A percentile compares a stretch with the other conserved stretches of the same genome.
Evolutionary conservation across 2,113 vertebrate genomes (phyloP).

Genomic region (Heterochromis multidens): DNA sequence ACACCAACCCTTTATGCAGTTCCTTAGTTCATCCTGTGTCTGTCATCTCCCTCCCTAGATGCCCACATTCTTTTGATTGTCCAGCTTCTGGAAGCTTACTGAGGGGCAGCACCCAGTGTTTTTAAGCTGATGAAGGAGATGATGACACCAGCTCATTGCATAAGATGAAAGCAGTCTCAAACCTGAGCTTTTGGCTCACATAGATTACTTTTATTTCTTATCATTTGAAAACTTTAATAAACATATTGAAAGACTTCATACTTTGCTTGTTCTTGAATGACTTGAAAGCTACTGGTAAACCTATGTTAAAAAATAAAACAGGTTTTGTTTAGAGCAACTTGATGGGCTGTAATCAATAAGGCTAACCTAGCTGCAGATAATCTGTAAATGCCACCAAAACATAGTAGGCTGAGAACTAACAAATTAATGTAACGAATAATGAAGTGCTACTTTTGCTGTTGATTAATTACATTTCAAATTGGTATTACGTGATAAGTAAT

Average conservation of each 20-base stretch:
- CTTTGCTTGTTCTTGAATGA: not conserved
- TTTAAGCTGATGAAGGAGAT: not conserved
- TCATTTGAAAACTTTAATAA: not conserved
- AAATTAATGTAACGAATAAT: not conserved
- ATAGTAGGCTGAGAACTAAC: too few relatives aligned
- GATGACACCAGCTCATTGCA: not conserved
- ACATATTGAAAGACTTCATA: fast-evolving
- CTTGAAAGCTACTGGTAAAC: too few relatives aligned
- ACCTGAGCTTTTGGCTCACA: too few relatives aligned
- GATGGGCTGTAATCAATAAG: too few relatives aligned
- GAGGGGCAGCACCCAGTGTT: not conserved
- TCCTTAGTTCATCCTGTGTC: not conserved
- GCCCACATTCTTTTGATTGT: not conserved
- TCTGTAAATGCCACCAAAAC: too few relatives aligned
- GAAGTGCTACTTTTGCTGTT: not conserved
- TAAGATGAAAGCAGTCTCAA: too few relatives aligned
- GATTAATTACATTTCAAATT: not conserved
- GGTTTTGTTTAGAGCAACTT: too few relatives aligned
- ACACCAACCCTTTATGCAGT: not conserved
- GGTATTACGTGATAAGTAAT: not conserved
- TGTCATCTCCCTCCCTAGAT: not conserved
- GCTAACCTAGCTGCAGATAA: too few relatives aligned
- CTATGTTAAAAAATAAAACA: too few relatives aligned
- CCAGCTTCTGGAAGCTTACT: not conserved
- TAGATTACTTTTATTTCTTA: not conserved